Evolutionary conservation across 2,797 vertebrate species (phyloP).

Genomic region (Sebastiscus albofasciatus): DNA sequence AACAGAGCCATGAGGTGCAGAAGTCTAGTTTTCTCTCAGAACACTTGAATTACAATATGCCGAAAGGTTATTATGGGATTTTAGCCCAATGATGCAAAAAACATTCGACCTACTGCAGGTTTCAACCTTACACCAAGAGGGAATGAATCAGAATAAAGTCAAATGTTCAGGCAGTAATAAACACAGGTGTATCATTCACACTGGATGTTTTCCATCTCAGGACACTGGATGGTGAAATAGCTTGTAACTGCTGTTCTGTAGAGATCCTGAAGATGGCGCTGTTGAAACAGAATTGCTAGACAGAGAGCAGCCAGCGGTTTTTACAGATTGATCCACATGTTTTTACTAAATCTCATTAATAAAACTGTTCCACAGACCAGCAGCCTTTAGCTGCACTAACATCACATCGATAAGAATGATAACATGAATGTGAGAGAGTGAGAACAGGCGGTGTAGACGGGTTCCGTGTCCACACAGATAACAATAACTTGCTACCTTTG

Average conservation of each 20-base stretch:
- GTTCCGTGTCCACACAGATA: neutral
- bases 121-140: neutral
- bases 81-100: too few species aligned
- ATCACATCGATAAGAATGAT: fast-evolving
- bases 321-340: constrained; percentile 50
- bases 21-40: too few species aligned
- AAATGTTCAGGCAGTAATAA: neutral
- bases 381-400: fast-evolving
- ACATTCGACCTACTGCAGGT: too few species aligned
- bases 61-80: too few species aligned
- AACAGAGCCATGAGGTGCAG: too few species aligned
- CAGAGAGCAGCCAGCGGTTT: constrained; percentile 56
- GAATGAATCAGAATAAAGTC: neutral
- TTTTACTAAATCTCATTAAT: constrained; percentile 3
- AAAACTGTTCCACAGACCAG: neutral
- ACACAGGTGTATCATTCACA: neutral
- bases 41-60: too few species aligned
- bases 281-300: constrained; percentile 12
- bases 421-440: fast-evolving
- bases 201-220: neutral
- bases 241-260: constrained; percentile 23
- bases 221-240: constrained; percentile 64
- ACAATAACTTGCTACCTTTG: constrained; percentile 48
- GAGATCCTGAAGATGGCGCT: constrained; percentile 59
- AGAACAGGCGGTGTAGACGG: fast-evolving